Evolutionary conservation across 2,888 invertebrate genomes (phyloP), one percentile per base, ranked within the genome.

Genomic region (Chrysolina haemoptera): DNA sequence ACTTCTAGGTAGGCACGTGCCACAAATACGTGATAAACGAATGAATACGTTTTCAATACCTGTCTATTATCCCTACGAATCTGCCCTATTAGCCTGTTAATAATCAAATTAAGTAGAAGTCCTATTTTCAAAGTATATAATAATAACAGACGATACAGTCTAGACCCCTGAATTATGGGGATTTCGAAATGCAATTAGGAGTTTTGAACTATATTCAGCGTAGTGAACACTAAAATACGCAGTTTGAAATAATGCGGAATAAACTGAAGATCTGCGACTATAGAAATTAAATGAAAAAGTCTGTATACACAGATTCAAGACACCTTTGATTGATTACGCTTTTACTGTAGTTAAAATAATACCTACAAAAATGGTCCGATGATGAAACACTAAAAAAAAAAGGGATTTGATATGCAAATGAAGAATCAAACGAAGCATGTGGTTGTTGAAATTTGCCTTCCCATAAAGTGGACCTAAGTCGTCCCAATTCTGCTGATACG

Each of bases 61-160:
- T 66, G 53, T 48, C 66, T 4, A 66, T 66, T 50, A 66, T 66
- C 50, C 27, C 27, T 6, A 40, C 48, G 40, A 48, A 66, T 66
- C 66, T 66, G 14, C 40, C 40, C 40, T 53, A 53, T 66, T 35
- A 50, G 50, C 50, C 66, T 41, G 27, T 50, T 66, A 66, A 66
- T 66, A 66, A 66, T 66, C 66, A 66, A 66, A 59, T 27, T 59
- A 59, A 35, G 22, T 59, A 35, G 59, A 59, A 59, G 59, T 59
- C 59, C 55, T 55, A 22, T 22, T 55, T 48, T n/a, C 20, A 6
- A 20, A 55, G 55, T 59, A n/a, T n/a, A n/a, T n/a, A n/a, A n/a
- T n/a, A 59, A 59, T 59, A 59, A 27, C 35, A 16, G 59, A 59
- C 14, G 1, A 59, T 22, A 27, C 14, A 59, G 59, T 59, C 59